Evolutionary conservation across 2,888 invertebrate species (phyloP).

Genomic region (Linyphia triangularis): DNA sequence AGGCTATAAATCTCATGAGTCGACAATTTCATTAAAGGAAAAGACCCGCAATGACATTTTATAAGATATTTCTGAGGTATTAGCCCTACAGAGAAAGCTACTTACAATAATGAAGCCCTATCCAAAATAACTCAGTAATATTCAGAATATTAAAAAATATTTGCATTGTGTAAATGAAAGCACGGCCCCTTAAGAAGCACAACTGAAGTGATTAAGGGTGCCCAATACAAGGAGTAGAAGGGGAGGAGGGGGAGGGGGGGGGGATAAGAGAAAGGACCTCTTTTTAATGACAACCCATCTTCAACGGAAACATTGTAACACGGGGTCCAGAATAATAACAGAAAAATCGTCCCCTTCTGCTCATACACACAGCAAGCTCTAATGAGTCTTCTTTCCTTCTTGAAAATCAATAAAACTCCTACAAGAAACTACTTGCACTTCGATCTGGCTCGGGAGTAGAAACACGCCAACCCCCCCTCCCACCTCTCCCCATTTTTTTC

Average conservation of each 20-base stretch:
- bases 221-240: constrained; percentile 27
- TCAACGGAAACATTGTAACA: constrained; percentile 49
- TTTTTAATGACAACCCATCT: constrained; percentile 54
- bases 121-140: no score
- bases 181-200: not conserved
- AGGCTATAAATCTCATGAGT: no score
- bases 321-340: constrained; percentile 38
- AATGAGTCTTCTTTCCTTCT: constrained; percentile 47
- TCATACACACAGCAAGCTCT: not conserved
- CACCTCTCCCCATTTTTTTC: not conserved
- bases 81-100: no score
- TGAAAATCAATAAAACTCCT: constrained; percentile 61
- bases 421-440: constrained; percentile 22
- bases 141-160: not conserved
- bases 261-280: not conserved
- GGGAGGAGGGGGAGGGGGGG: not conserved
- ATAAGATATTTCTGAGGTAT: no score
- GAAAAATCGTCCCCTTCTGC: constrained; percentile 30
- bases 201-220: constrained; percentile 50
- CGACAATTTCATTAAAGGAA: no score
- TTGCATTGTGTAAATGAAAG: not conserved
- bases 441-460: constrained; percentile 35
- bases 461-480: not conserved
- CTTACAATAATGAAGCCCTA: no score
- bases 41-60: no score